Evolutionary conservation across 2,888 invertebrate species (phyloP), one percentile per base, ranked within the genome.

Genomic region (Drosophila subsilvestris): DNA sequence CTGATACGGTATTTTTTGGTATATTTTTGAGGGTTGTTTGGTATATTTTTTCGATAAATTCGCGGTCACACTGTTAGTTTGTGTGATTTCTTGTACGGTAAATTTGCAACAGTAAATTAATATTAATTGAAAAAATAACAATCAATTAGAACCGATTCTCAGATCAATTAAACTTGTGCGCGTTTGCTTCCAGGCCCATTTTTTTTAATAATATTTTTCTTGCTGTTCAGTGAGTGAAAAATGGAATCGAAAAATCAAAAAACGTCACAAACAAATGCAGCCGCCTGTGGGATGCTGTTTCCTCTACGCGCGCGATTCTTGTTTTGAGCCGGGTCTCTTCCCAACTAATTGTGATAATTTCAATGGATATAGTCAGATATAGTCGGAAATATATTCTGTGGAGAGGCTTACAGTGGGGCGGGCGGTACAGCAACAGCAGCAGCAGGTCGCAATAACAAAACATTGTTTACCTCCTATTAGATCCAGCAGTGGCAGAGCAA

Each of bases 391-490:
- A 6, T 14, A 37, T 14, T 14, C 2, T 37, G 6, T 7, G 37
- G 37, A 37, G 37, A 37, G 14, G 37, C 14, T 37, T 14, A 29
- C 12, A 29, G 18, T 18, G 12, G 9, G n/a, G 9, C 14, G 12
- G 7, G 17, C 27, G 45, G 65, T 70, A 70, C 66, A 63, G 50
- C 60, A 59, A 61, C 54, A 62, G 63, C 54, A 74, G 50, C 44
- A 60, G 37, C 22, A 62, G 50, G 20, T 50, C 37, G 44, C 37
- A 60, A 51, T 49, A 60, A 53, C 25, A 43, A 55, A 67, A 56
- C 60, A 60, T 68, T 82, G 86, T 75, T 79, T 79, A 81, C 45
- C 27, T 79, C 71, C 68, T 74, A 73, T 60, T 43, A 60, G 48
- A 54, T 66, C 66, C 48, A 37, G 29, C 51, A 18, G 18, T 20